Conservation (phyloP, 2,113 vertebrate species). For the Butorides virescens region DNA sequence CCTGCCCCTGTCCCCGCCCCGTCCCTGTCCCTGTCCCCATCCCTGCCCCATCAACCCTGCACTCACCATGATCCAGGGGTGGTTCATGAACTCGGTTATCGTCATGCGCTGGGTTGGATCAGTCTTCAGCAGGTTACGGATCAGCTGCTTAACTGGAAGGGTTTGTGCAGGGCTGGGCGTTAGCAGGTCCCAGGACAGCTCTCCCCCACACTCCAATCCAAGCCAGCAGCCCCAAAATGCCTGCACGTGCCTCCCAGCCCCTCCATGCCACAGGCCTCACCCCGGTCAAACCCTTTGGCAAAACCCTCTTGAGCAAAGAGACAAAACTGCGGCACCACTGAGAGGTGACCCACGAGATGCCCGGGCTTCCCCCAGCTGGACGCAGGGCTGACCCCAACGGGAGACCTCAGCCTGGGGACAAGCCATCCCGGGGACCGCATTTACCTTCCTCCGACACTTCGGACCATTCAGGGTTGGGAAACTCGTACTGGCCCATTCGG, state of each 20-base stretch:
- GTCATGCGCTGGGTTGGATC: constrained; percentile 97
- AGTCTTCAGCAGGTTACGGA: constrained; percentile 92
- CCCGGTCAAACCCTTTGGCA: background rate
- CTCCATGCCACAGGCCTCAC: background rate
- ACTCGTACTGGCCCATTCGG: constrained; percentile 95
- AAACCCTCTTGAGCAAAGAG: background rate
- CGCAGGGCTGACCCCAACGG: background rate
- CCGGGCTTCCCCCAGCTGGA: background rate
- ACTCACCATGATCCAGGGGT: constrained; percentile 96
- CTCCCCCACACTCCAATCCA: background rate
- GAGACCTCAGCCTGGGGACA: background rate
- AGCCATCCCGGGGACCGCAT: rapidly evolving
- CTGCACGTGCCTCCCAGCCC: rapidly evolving
- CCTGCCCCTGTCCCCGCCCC: no score
- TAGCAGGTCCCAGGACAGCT: background rate
- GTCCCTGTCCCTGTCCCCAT: no score
- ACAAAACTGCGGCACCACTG: background rate
- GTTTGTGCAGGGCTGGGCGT: background rate
- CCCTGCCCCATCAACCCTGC: rapidly evolving
- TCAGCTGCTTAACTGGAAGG: constrained; percentile 90
- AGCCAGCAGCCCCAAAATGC: background rate
- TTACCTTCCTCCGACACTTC: constrained; percentile 97
- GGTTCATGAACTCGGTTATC: constrained; percentile 98
- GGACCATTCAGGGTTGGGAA: constrained; percentile 96
- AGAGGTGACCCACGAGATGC: rapidly evolving